phyloP scores from a whole-genome alignment of 2,113 vertebrate species.

The Lepidothrix coronata region DNA sequence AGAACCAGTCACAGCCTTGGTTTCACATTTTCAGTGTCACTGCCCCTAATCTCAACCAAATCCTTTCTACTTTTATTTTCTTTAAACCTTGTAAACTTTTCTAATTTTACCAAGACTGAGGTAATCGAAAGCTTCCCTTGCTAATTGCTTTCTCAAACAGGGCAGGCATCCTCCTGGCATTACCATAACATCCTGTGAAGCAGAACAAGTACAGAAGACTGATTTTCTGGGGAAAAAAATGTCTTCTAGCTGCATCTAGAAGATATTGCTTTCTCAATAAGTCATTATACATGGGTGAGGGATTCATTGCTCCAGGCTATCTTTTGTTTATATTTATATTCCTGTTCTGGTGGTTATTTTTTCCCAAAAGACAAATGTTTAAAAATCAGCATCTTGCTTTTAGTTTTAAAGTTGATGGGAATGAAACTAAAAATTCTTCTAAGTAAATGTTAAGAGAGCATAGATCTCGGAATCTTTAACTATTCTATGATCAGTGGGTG shows the following conservation, averaged over 20 bases:
- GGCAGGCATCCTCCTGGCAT: neutral
- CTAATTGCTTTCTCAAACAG: constrained; percentile 17
- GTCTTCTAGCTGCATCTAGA: neutral
- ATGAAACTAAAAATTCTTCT: neutral
- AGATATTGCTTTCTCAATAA: neutral
- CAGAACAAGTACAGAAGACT: neutral
- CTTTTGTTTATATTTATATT: neutral
- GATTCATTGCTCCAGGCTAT: neutral
- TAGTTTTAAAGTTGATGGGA: neutral
- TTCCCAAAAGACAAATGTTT: neutral
- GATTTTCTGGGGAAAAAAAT: neutral
- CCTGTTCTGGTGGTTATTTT: neutral
- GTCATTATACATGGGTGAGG: neutral
- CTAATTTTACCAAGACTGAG: neutral
- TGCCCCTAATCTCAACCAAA: neutral
- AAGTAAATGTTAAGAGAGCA: neutral
- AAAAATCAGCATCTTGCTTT: neutral
- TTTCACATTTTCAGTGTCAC: neutral
- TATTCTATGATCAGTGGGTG: neutral
- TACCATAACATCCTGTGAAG: neutral
- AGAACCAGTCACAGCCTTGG: neutral
- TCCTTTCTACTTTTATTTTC: neutral
- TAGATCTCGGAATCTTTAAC: neutral
- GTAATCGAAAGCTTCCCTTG: constrained; percentile 8
- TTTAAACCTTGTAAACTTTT: neutral